Evolutionary conservation across 1,140 invertebrate species (phyloP).

Genomic region (Drosophila arizonae): DNA sequence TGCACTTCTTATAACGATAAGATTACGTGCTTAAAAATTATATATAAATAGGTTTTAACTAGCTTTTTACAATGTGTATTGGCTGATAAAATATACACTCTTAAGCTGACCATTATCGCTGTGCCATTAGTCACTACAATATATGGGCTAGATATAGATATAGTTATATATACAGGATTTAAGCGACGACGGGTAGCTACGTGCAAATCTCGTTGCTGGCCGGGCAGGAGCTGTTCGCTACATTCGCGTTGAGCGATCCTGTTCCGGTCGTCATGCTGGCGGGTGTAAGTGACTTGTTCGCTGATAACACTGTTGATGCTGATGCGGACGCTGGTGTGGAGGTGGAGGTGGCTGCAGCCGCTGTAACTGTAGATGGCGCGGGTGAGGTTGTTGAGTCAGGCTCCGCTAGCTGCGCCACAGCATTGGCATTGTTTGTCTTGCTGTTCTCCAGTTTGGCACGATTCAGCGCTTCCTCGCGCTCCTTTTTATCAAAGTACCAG

Average conservation of each 20-base stretch:
- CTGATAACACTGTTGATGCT: background rate
- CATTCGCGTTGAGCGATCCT: conserved; percentile 64
- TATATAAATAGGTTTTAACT: conserved; percentile 71
- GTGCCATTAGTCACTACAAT: conserved; percentile 8
- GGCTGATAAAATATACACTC: conserved; percentile 56
- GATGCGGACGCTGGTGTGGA: conserved; percentile 17
- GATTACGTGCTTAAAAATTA: conserved; percentile 32
- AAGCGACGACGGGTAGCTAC: conserved; percentile 50
- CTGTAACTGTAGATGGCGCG: conserved; percentile 29
- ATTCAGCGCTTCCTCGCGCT: conserved; percentile 89
- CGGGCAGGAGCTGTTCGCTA: conserved; percentile 60
- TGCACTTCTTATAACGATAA: conserved; percentile 21
- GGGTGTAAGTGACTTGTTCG: conserved; percentile 37
- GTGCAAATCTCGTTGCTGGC: conserved; percentile 74
- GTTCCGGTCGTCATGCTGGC: conserved; percentile 68
- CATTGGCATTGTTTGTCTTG: conserved; percentile 57
- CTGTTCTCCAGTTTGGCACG: conserved; percentile 70
- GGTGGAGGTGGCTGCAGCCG: conserved; percentile 17
- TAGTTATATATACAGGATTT: conserved; percentile 19
- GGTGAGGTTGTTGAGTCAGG: conserved; percentile 62
- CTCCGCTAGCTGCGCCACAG: conserved; percentile 46
- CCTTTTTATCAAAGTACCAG: conserved; percentile 96
- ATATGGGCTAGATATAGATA: conserved; percentile 30
- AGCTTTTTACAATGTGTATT: conserved; percentile 68
- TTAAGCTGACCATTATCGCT: conserved; percentile 52